These are phyloP conservation scores for Cuniculus paca DNA, from an alignment of 2,797 vertebrate species.

Conservation along the genomic window DNA sequence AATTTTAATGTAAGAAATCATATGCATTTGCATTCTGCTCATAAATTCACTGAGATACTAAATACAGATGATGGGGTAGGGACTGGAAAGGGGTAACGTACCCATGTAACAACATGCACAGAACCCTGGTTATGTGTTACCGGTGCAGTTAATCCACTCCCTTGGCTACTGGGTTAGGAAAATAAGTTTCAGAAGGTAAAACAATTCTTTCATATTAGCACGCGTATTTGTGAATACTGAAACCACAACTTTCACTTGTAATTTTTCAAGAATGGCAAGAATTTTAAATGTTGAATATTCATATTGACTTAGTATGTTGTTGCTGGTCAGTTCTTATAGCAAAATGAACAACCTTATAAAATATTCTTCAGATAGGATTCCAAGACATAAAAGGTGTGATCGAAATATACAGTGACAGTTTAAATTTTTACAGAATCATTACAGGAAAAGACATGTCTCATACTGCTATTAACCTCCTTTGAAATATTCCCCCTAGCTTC, in stretches of 20 bases:
- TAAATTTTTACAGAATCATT: neutral
- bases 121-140: neutral
- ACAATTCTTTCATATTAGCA: neutral
- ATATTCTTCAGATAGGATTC: constrained; percentile 39
- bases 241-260: neutral
- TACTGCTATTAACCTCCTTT: neutral
- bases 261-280: constrained; percentile 7
- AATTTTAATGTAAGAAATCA: constrained; percentile 29
- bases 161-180: neutral
- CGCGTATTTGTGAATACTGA: neutral
- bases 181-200: neutral
- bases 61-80: neutral
- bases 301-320: neutral
- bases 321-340: neutral
- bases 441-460: neutral
- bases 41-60: neutral
- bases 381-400: neutral
- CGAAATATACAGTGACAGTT: neutral
- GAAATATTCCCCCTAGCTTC: neutral
- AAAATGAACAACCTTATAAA: constrained; percentile 45
- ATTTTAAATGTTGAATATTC: constrained; percentile 37
- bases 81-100: neutral
- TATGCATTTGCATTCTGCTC: neutral
- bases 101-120: neutral
- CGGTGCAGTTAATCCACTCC: neutral